Evolutionary conservation across 1,140 invertebrate species (phyloP), one percentile per base, ranked within the genome.

Genomic region (Brachionus asplanchnoidis): DNA sequence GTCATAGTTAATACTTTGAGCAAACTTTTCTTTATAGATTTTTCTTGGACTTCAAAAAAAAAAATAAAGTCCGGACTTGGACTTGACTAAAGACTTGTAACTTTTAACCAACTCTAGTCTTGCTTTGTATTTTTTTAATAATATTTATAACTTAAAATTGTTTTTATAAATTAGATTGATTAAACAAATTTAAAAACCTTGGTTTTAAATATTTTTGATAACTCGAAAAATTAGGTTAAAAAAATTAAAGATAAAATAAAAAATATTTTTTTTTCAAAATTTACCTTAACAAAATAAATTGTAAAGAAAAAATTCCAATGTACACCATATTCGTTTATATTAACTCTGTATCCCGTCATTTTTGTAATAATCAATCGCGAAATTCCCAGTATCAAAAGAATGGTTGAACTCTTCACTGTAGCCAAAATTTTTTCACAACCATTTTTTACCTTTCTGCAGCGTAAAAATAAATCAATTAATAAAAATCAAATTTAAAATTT

Each of bases 331-430:
- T 83, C 79, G 28, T 65, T 50, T 14, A 28, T 23, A 50, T 77
- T 77, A 11, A 77, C 44, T 11, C 26, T 46, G 50, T 77, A 77
- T 9, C 23, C 23, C 2, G 87, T 85, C 68, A 87, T 85, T 87
- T 90, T 90, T 5, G 92, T 88, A 23, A 88, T 84, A 3, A 91
- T 11, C 6, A 91, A 78, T 87, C 96, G 91, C 0, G 90, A 88
- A 3, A 95, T 82, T 6, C 96, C 97, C 12, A 98, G 66, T 0
- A 89, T n/a, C 2, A 77, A 50, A 4, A 77, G 20, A 26, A 77
- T 26, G 14, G 42, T 50, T 23, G 73, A 50, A 28, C 28, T 77
- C 42, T 77, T 77, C 17, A 50, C 5, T 50, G 73, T 53, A 26
- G 1, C 5, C 8, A 26, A 14, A 12, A 78, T n/a, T 66, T 84